These are phyloP conservation scores for Haplochromis burtoni DNA, from an alignment of 2,113 vertebrate species.

Conservation along the genomic window DNA sequence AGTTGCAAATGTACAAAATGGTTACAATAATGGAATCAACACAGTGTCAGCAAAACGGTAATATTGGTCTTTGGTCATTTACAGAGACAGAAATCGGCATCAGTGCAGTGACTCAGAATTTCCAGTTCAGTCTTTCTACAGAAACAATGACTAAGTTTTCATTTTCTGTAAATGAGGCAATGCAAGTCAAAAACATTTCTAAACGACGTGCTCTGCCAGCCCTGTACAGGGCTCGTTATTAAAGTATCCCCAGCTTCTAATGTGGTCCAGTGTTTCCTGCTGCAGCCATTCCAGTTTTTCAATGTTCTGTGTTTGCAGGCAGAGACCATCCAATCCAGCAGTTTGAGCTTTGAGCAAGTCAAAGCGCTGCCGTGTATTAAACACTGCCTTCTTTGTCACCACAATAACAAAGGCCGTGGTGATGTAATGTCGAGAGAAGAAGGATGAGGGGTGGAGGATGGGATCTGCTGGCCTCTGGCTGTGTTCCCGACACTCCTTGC, in stretches of 20 bases:
- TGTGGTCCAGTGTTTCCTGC: not conserved
- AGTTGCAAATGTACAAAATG: not conserved
- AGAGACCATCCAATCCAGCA: not conserved
- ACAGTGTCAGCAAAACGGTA: accelerated
- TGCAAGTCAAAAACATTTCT: not conserved
- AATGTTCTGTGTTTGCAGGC: not conserved
- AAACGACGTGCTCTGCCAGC: not conserved
- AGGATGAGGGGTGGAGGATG: not conserved
- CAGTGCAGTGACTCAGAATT: not conserved
- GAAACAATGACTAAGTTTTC: not conserved
- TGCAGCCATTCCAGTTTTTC: not conserved
- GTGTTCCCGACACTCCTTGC: not conserved
- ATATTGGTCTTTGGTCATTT: not conserved
- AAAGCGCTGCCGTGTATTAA: conserved; percentile 14
- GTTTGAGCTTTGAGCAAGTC: conserved; percentile 14
- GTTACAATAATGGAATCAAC: not conserved
- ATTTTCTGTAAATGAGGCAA: not conserved
- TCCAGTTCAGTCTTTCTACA: not conserved
- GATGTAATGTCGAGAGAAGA: conserved; percentile 39
- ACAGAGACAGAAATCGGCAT: not conserved
- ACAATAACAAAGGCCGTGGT: conserved; percentile 60
- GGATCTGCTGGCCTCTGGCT: not conserved
- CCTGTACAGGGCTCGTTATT: not conserved
- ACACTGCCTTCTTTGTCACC: conserved; percentile 70
- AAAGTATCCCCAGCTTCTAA: not conserved